Base-by-base conservation (phyloP, 1,140 invertebrate genomes). In the Megalonaias nervosa region DNA sequence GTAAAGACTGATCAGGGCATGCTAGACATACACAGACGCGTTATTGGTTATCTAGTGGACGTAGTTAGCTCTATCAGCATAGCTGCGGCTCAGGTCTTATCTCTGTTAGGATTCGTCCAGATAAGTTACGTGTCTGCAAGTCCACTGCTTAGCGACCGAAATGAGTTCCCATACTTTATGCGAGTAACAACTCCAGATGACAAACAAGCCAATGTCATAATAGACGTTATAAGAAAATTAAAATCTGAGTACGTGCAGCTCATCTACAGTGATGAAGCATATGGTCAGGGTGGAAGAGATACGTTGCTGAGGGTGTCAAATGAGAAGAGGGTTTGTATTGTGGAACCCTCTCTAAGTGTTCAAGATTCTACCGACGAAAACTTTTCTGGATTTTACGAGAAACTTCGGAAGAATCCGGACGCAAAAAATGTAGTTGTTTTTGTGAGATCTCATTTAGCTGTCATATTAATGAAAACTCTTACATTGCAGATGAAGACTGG, bases 101-200 rank as follows among this genome's bases (percentile, higher is more conserved):
- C 72, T 17, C 55, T 14, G 12, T 15, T 83, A 21, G 16, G 56
- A 4, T 73, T 57, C 57, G 59, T 69, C 0, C 94, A 95, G 89
- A 94, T 96, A 82, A 94, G 94, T 38, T 95, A 95, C 89, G 95
- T 94, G 1, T 93, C 95, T 5, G 96, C 95, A 3, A 94, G 93
- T 19, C 92, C 92, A 67, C 94, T 94, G 87, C 91, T 96, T 56
- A 94, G 93, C 72, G 94, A 95, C 88, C 95, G 94, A 87, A 93
- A 92, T 75, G 92, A 94, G 80, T 96, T 94, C 90, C 93, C 93
- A 67, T 95, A 94, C 81, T 96, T 95, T 90, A 89, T 95, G 77
- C 92, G 95, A 6, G 94, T 95, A 3, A 94, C 95, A 19, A 95
- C 95, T n/a, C 94, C 94, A 0, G 95, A 96, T 91, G 93, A 94